Evolutionary conservation across 2,888 invertebrate genomes (phyloP).

Genomic region (Scotopteryx bipunctaria): DNA sequence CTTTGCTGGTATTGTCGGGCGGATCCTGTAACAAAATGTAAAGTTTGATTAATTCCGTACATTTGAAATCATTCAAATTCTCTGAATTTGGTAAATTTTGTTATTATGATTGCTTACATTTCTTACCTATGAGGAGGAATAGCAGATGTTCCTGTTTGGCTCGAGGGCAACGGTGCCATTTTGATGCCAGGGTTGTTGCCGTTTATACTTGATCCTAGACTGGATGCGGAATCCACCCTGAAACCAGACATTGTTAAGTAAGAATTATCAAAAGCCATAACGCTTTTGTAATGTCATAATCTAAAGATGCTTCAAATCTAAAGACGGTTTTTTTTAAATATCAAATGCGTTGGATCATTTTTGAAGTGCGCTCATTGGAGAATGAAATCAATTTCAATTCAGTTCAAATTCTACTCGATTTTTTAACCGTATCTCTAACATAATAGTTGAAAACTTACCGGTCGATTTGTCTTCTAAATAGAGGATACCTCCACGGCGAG

Average conservation of each 20-base stretch:
- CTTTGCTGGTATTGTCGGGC: constrained; percentile 74
- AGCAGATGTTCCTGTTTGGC: constrained; percentile 47
- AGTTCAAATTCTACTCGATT: too few relatives aligned
- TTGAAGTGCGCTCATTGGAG: too few relatives aligned
- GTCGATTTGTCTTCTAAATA: constrained; percentile 76
- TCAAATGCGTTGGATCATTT: not conserved
- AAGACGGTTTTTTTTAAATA: not conserved
- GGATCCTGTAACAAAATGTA: constrained; percentile 61
- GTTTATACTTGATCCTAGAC: constrained; percentile 84
- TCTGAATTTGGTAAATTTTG: too few relatives aligned
- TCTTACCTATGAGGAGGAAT: constrained; percentile 70
- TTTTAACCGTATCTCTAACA: too few relatives aligned
- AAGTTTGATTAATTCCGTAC: not conserved
- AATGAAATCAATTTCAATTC: too few relatives aligned
- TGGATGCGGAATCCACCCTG: constrained; percentile 83
- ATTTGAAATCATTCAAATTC: too few relatives aligned
- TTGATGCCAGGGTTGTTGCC: constrained; percentile 81
- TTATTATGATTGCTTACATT: too few relatives aligned
- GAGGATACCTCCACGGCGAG: constrained; percentile 89
- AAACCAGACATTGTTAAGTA: too few relatives aligned
- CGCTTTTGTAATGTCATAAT: too few relatives aligned
- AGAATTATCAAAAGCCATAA: too few relatives aligned
- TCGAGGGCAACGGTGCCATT: constrained; percentile 73
- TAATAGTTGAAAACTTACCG: too few relatives aligned
- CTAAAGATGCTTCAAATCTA: not conserved